Percentiles rank a stretch among this genome's conserved stretches.
phyloP scores from a whole-genome alignment of 2,888 invertebrate species.

The Ophioninae sp. region DNA sequence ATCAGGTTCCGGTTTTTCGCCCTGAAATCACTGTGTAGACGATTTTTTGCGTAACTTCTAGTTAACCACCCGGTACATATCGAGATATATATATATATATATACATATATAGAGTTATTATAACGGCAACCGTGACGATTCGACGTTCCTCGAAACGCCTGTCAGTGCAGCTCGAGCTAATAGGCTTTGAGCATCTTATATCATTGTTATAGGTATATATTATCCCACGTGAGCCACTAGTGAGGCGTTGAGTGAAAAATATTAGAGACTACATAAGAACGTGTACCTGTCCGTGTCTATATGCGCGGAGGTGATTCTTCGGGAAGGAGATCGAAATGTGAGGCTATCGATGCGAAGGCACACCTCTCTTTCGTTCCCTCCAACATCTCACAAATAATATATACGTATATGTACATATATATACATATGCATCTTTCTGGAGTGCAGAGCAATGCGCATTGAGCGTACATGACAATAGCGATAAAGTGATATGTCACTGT shows the following conservation, averaged over 20 bases:
- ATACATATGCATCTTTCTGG: constrained; percentile 7
- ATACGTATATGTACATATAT: too few relatives aligned
- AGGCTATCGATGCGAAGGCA: constrained; percentile 45
- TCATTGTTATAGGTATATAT: constrained; percentile 1
- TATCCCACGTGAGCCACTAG: constrained; percentile 11
- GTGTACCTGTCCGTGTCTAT: too few relatives aligned
- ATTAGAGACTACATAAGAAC: background rate
- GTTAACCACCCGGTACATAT: too few relatives aligned
- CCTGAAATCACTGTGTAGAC: too few relatives aligned
- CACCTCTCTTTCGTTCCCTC: constrained; percentile 32
- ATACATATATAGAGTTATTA: constrained; percentile 7
- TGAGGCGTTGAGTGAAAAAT: constrained; percentile 29
- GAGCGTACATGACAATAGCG: constrained; percentile 53
- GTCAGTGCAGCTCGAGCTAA: constrained; percentile 41
- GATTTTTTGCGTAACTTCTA: too few relatives aligned
- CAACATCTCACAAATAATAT: constrained; percentile 25
- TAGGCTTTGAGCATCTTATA: constrained; percentile 45
- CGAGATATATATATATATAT: too few relatives aligned
- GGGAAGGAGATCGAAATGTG: constrained; percentile 21
- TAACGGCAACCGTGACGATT: constrained; percentile 35
- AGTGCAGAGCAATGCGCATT: constrained; percentile 16
- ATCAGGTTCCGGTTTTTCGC: too few relatives aligned
- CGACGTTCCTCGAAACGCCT: constrained; percentile 39
- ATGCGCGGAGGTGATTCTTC: constrained; percentile 18
- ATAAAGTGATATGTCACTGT: constrained; percentile 63